phyloP scores from a whole-genome alignment of 2,888 invertebrate genomes.

The Drosophila formosana region DNA sequence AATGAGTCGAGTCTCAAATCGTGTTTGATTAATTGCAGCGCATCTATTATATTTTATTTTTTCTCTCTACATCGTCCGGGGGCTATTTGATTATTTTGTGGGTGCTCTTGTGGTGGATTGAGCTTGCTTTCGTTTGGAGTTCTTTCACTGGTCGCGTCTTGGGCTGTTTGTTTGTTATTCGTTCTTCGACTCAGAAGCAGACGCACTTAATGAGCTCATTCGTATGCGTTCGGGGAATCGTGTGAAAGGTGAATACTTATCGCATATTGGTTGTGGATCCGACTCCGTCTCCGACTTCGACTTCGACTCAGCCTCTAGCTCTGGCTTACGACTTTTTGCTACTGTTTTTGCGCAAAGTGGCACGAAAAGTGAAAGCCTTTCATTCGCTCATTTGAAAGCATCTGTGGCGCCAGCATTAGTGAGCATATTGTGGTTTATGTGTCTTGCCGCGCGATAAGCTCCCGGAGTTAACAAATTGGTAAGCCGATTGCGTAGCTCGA shows the following conservation, averaged over 20 bases:
- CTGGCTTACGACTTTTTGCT: slow-evolving; percentile 33
- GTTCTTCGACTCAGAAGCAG: slow-evolving; percentile 40
- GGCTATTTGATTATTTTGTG: slow-evolving; percentile 10
- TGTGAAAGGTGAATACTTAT: slow-evolving; percentile 73
- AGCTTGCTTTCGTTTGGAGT: slow-evolving; percentile 61
- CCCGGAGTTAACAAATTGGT: slow-evolving; percentile 24
- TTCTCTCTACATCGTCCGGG: slow-evolving; percentile 7
- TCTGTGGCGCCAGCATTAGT: slow-evolving; percentile 66
- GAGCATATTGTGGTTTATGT: slow-evolving; percentile 52
- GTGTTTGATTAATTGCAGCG: slow-evolving; percentile 74
- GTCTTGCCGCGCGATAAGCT: slow-evolving; percentile 45
- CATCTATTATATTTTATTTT: slow-evolving; percentile 27
- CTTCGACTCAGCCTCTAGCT: slow-evolving; percentile 12
- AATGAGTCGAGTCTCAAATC: slow-evolving; percentile 49
- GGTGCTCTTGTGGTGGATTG: slow-evolving; percentile 35
- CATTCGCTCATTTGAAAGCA: slow-evolving; percentile 37
- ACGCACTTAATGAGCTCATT: slow-evolving; percentile 67
- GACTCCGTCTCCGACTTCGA: background rate
- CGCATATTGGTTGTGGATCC: slow-evolving; percentile 25
- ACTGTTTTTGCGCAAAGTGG: slow-evolving; percentile 55
- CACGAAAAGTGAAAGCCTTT: slow-evolving; percentile 73
- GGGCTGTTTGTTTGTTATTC: slow-evolving; percentile 4
- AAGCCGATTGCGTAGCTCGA: slow-evolving; percentile 16
- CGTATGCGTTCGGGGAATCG: slow-evolving; percentile 61
- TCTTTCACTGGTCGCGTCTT: slow-evolving; percentile 33